Conservation (phyloP, 2,113 vertebrate species). For the Sphyrna mokarran region DNA sequence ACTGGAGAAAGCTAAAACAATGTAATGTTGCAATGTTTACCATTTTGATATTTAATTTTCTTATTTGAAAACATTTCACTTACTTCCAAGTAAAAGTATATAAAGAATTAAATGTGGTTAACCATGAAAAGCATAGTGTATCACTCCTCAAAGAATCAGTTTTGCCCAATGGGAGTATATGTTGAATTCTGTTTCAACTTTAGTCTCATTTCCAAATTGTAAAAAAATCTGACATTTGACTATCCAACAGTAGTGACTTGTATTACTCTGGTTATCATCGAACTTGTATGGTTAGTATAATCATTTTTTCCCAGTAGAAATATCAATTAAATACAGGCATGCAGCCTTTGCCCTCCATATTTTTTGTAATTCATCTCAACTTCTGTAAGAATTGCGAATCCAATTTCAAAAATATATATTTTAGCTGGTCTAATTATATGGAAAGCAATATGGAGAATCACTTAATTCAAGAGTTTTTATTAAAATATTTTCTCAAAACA, state of each 20-base stretch:
- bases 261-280: neutral
- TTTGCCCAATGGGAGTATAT: neutral
- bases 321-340: neutral
- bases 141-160: neutral
- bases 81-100: neutral
- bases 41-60: neutral
- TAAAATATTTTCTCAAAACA: conserved; percentile 34
- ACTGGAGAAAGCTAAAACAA: neutral
- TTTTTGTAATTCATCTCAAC: neutral
- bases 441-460: conserved; percentile 17
- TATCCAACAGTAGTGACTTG: neutral
- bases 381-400: neutral
- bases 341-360: neutral
- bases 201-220: neutral
- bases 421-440: neutral
- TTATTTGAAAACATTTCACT: neutral
- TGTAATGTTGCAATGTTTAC: neutral
- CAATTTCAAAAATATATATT: neutral
- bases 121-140: neutral
- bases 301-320: neutral
- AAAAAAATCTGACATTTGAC: neutral
- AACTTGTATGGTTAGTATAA: neutral
- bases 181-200: neutral
- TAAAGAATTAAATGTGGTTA: neutral
- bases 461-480: conserved; percentile 33